phyloP scores from a whole-genome alignment of 2,797 vertebrate species.

The Muraenolepis orangiensis region DNA sequence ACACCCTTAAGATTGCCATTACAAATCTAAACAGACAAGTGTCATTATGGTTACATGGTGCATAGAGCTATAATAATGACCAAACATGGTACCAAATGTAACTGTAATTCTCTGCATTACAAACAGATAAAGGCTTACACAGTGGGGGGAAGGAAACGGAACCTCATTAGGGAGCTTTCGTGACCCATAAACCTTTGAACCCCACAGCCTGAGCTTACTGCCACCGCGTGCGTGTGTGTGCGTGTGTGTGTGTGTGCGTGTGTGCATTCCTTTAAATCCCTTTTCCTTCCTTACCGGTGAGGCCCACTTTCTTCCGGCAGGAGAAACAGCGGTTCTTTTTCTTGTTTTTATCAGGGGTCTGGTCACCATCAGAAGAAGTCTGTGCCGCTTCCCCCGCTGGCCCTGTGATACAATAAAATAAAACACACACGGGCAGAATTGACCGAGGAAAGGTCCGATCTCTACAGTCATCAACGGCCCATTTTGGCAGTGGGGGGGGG shows the following conservation, averaged over 20 bases:
- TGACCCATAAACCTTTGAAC: constrained; percentile 19
- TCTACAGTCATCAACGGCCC: not conserved
- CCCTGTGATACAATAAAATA: constrained; percentile 59
- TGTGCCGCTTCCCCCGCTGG: constrained; percentile 74
- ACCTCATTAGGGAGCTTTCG: not conserved
- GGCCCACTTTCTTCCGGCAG: constrained; percentile 89
- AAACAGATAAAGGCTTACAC: not conserved
- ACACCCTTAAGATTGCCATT: not conserved
- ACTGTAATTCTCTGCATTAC: not conserved
- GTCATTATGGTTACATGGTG: not conserved
- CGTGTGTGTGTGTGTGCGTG: not conserved
- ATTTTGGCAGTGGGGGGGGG: not conserved
- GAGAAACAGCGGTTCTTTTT: constrained; percentile 90
- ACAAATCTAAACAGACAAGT: not conserved
- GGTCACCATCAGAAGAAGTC: constrained; percentile 77
- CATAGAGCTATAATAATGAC: not conserved
- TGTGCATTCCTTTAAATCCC: constrained; percentile 3
- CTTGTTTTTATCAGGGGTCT: constrained; percentile 83
- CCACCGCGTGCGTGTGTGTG: not conserved
- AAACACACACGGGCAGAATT: constrained; percentile 2
- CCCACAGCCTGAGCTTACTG: not conserved
- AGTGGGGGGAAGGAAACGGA: not conserved
- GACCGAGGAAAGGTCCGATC: not conserved
- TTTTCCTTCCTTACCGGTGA: constrained; percentile 76
- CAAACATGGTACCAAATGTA: no score